Percentiles rank a stretch among this genome's conserved stretches.
Evolutionary conservation across 2,113 vertebrate genomes (phyloP).

Genomic region (Lathamus discolor): DNA sequence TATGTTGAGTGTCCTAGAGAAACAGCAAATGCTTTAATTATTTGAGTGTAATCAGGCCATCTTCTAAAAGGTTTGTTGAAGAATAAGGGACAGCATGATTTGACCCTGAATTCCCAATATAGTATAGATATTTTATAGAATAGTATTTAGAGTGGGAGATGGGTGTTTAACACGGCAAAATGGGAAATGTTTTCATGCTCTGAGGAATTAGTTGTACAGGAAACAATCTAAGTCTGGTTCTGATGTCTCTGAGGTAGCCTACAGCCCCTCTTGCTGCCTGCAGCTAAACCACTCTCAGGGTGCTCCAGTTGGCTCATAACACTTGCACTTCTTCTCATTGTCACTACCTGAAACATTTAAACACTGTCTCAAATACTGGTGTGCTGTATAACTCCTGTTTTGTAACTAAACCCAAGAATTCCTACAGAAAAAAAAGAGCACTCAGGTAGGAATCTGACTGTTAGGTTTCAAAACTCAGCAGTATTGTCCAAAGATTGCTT

Average conservation of each 20-base stretch:
- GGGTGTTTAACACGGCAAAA: background rate
- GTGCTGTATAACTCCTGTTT: background rate
- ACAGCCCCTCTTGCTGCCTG: background rate
- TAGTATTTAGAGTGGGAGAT: background rate
- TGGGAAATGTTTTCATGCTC: background rate
- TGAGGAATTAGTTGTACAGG: background rate
- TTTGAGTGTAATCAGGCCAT: background rate
- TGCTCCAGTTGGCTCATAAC: background rate
- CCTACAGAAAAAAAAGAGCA: background rate
- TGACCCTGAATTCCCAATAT: background rate
- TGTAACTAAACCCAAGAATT: background rate
- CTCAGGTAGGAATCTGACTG: rapidly evolving
- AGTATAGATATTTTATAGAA: background rate
- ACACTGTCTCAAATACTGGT: background rate
- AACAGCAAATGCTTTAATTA: background rate
- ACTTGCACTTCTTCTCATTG: background rate
- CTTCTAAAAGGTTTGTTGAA: background rate
- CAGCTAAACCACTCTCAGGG: background rate
- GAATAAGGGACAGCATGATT: background rate
- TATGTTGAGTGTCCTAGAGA: background rate
- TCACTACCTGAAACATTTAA: background rate
- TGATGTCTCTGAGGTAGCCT: background rate
- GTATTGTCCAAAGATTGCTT: background rate
- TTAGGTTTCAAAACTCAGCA: background rate
- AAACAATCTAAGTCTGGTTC: background rate